Evolutionary conservation across 92 coral and sea anemone genomes (phyloP), one percentile per base, ranked within the genome.

Genomic region (Zoanthus sociatus): DNA sequence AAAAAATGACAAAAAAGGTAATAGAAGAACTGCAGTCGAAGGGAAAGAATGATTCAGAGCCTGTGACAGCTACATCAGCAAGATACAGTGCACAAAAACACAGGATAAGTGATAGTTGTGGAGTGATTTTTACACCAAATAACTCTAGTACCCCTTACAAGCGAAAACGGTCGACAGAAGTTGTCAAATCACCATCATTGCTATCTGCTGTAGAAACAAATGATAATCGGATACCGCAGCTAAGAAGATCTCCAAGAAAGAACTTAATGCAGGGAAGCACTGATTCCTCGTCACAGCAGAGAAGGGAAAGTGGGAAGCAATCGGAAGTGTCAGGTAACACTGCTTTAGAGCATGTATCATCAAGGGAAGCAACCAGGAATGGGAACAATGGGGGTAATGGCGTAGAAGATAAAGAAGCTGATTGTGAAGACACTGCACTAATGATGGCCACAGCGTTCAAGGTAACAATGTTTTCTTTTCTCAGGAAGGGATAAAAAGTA

Each of bases 361-460:
- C 47, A 69, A 69, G 45, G 16, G 6, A 69, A 69, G 15, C 6
- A 30, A 16, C n/a, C 69, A 61, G 0, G 16, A 42, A 14, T 21
- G 3, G 70, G 16, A 33, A 69, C 74, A 69, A 8, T 69, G 74
- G 12, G 31, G 31, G 6, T 4, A 4, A 32, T 31, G 4, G 6
- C 0, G 10, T 17, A 4, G 30, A 63, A 5, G 46, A 11, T 15
- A 30, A 2, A 30, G 67, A 54, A 9, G 9, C 2, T 31, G 1
- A 5, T 14, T 8, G 1, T 12, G 47, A 77, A 51, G 82, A 77
- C 14, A 10, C 7, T 77, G 68, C 12, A 53, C 31, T 77, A 3
- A 50, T 10, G 31, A 77, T 77, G 82, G 82, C 67, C 14, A 44
- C 53, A 77, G 48, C 1, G 54, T 77, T 53, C 64, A 77, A 77